Evolutionary conservation across 2,797 vertebrate species (phyloP), one percentile per base, ranked within the genome.

Genomic region (Semotilus atromaculatus): DNA sequence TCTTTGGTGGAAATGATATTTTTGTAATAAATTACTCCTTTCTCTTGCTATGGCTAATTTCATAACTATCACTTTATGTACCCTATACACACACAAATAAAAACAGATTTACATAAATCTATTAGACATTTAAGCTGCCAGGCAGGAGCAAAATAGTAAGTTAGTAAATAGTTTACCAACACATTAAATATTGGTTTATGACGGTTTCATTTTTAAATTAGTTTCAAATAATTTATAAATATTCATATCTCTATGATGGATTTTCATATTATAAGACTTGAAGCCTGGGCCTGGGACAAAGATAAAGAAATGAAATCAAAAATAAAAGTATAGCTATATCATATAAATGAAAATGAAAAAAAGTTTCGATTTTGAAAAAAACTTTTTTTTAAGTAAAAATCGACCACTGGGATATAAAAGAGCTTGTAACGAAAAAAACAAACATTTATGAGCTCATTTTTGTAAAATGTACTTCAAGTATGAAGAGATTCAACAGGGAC

Each of bases 371-470:
- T 51, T 51, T 48, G 8, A 0, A 23, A 19, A 29, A 48, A 51
- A 4, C 4, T 5, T 45, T 45, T 29, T 38, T 38, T 8, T 2
- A 8, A 18, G 45, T 29, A 72, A 29, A 72, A 72, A 45, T 26
- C 16, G 29, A 31, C 18, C 0, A 31, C 26, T 73, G 43, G 26
- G 71, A 73, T 45, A 19, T 7, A 51, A 72, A 74, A 7, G 7
- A 10, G 18, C 18, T 73, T 13, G 43, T 21, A 31, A 43, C 29
- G 51, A 9, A 51, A 34, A 29, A 53, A 34, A 53, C 45, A 74
- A n/a, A n/a, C 40, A 45, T 51, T 14, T 43, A 71, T 51, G 71
- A 51, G 73, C 73, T 75, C 6, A 75, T 75, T 55, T 75, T 55
- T 36, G 11, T 51, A 16, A 10, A 4, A n/a, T 75, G 48, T 4